A percentile compares a stretch with the other conserved stretches of the same genome.
These are phyloP conservation scores for Amphipoea oculea DNA, from an alignment of 2,888 invertebrate genomes.

Conservation along the genomic window DNA sequence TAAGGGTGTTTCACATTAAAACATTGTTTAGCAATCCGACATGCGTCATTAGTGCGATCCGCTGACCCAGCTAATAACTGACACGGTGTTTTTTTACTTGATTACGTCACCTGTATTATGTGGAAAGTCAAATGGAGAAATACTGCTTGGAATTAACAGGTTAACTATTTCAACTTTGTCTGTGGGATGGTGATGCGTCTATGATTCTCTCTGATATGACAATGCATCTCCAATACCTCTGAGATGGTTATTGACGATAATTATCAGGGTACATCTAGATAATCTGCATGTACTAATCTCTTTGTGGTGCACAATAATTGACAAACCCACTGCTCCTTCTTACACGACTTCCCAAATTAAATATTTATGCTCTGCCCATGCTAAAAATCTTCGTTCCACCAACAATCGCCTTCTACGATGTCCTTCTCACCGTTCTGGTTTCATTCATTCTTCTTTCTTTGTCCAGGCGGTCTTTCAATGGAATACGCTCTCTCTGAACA, in stretches of 20 bases:
- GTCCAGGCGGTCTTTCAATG: no score
- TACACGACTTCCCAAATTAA: no score
- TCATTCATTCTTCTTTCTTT: no score
- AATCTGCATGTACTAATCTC: background rate
- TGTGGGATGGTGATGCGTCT: background rate
- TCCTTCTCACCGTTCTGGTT: no score
- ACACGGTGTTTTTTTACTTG: constrained; percentile 79
- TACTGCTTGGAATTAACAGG: background rate
- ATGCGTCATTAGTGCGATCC: constrained; percentile 84
- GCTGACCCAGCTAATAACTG: constrained; percentile 80
- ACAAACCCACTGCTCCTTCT: no score
- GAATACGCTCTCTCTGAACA: no score
- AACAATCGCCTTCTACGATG: no score
- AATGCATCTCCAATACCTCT: background rate
- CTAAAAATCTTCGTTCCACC: no score
- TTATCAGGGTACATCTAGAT: background rate
- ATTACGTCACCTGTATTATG: constrained; percentile 67
- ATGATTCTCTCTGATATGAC: background rate
- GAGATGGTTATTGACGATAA: background rate
- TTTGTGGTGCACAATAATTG: background rate
- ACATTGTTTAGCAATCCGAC: constrained; percentile 87
- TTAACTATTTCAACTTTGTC: background rate
- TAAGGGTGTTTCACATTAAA: constrained; percentile 88
- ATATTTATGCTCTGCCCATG: no score
- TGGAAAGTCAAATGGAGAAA: background rate